Base-by-base conservation (phyloP, 2,797 vertebrate genomes). In the Sebastes alutus region DNA sequence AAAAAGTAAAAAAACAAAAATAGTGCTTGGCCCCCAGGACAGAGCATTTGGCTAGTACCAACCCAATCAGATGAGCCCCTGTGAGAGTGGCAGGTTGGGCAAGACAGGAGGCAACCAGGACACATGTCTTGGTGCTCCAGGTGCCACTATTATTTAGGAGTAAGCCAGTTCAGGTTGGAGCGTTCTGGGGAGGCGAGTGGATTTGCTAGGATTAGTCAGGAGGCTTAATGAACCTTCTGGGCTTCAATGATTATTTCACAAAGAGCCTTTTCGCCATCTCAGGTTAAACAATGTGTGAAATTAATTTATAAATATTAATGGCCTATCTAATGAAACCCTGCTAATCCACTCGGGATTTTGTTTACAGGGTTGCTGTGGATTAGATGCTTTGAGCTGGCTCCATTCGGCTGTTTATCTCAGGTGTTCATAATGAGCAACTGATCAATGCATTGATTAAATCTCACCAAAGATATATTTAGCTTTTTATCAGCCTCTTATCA, bases 301-400 rank as follows among this genome's bases (percentile, higher is more conserved):
- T 93, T 78, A 80, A 91, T 89, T 83, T 85, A 92, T 89, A 89
- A 92, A 93, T 92, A 93, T 91, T 73, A 91, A 93, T 90, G 76
- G 25, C 35, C 72, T 74, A 70, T 49, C 75, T 77, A 81, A 91
- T 88, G 84, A 89, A 86, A 88, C 58, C 32, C 38, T 0, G 2
- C 68, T 89, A 92, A 93, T 93, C 92, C 84, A 89, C 46, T 35
- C 38, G 76, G 80, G 77, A 81, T 87, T 84, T 71, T 62, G 75
- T 83, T 77, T 66, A 61, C 72, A 18, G 46, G 30, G 49, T 32
- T 59, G 22, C 12, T 62, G 68, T 46, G 69, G 82, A 85, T 83
- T 80, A 74, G 14, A 49, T 20, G 65, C 66, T 75, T 74, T 52
- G 58, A 75, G 33, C 52, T 6, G 38, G 6, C 27, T 74, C 59